Base-by-base conservation (phyloP, 2,113 vertebrate species). In the Ptychochromis oligacanthus region DNA sequence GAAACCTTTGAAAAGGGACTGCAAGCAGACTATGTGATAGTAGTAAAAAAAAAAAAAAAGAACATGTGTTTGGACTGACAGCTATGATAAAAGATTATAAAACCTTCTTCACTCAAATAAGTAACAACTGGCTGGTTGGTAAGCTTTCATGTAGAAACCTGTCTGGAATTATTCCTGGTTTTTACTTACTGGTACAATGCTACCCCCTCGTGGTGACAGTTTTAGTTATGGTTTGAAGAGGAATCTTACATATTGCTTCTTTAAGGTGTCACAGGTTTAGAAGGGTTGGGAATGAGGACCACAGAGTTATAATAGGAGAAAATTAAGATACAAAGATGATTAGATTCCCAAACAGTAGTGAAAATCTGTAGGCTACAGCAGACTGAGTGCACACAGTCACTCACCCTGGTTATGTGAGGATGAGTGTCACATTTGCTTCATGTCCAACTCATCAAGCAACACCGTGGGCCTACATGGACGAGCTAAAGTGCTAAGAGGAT, bases 381-480 rank as follows among this genome's bases (percentile, higher is more conserved):
- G 79, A 70, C 67, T 36, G 38, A 75, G 56, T 10, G 10, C 70
- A 77, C 70, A 36, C 3, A 56, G 36, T 59, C 82, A 11, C 54
- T 76, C 31, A 31, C 60, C 57, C 43, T 18, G 70, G 1, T 40
- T 22, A 3, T 13, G 64, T 9, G 58, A 89, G 54, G 74, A 82
- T 17, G 38, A 86, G 70, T 74, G 77, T 80, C 81, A 59, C 18
- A 18, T 84, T 80, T 8, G n/a, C 36, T 80, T 43, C 60, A n/a
- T 28, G 74, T 75, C 22, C 60, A 89, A 82, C 83, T 78, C 80
- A 82, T 90, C 92, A 89, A 38, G 54, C 59, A 75, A n/a, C 43
- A 20, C 52, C 1, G 6, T 70, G 24, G 65, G 24, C 87, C 81
- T 81, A 55, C 76, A 72, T 49, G 75, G 57, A 22, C 40, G 81